Evolutionary conservation across 2,888 invertebrate genomes (phyloP).

Genomic region (Myopa tessellatipennis): DNA sequence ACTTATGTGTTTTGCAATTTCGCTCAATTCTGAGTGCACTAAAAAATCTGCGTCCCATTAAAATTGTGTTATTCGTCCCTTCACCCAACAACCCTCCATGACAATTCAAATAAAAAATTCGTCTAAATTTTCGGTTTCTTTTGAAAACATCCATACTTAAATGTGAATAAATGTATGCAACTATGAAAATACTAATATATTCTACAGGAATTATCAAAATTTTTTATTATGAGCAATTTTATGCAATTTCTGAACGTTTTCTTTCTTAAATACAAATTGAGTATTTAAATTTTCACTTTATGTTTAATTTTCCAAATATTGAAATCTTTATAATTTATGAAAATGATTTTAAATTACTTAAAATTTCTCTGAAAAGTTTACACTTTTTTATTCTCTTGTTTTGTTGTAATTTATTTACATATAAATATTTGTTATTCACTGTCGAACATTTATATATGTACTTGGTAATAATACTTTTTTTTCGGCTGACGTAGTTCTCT

Average conservation of each 20-base stretch:
- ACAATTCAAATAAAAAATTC: too few species aligned
- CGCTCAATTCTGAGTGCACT: not conserved
- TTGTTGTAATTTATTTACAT: slow-evolving; percentile 6
- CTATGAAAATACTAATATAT: too few species aligned
- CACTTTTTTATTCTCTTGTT: not conserved
- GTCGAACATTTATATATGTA: slow-evolving; percentile 16
- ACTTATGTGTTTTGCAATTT: slow-evolving; percentile 14
- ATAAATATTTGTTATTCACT: slow-evolving; percentile 14
- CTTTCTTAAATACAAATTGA: not conserved
- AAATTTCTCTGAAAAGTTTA: slow-evolving; percentile 12
- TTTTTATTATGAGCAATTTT: too few species aligned
- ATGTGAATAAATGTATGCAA: too few species aligned
- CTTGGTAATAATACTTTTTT: not conserved
- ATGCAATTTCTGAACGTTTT: not conserved
- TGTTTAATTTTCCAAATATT: not conserved
- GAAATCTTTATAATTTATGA: not conserved
- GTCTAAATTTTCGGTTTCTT: too few species aligned
- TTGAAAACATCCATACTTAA: too few species aligned
- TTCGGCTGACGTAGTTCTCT: not conserved
- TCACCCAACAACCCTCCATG: not conserved
- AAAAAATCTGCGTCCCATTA: not conserved
- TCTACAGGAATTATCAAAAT: too few species aligned
- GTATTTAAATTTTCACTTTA: not conserved
- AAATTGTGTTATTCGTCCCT: not conserved
- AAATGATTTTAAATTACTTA: slow-evolving; percentile 23